These are phyloP conservation scores for Psylliodes chrysocephalus DNA, from an alignment of 2,888 invertebrate species.

Conservation along the genomic window DNA sequence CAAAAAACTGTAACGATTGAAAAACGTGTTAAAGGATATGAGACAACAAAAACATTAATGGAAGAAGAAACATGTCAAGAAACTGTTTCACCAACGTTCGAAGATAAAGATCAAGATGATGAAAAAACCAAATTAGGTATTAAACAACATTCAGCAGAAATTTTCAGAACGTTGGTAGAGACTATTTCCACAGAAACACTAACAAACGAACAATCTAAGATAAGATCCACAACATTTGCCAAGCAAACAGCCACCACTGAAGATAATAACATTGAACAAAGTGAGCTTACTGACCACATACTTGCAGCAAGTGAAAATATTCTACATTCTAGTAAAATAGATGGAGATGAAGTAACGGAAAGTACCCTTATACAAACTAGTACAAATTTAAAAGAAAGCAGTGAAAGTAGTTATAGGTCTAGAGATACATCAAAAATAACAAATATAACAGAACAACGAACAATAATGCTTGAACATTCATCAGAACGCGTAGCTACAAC, in stretches of 20 bases:
- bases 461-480: not conserved
- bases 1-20: constrained; percentile 18
- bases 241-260: not conserved
- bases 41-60: not conserved
- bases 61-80: not conserved
- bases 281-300: not conserved
- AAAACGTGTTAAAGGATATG: not conserved
- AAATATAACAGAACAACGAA: not conserved
- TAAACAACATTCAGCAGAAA: not conserved
- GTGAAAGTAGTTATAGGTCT: not conserved
- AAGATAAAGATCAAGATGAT: not conserved
- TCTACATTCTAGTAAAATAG: not conserved
- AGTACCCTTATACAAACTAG: not conserved
- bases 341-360: not conserved
- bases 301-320: not conserved
- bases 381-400: not conserved
- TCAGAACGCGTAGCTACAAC: not conserved
- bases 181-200: too few relatives aligned
- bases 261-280: not conserved
- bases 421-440: not conserved
- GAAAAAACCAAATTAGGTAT: not conserved
- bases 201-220: not conserved
- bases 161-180: not conserved
- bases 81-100: not conserved
- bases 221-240: not conserved